Base-by-base conservation (phyloP, 2,888 invertebrate genomes). In the Cataglyphis altisquamis region DNA sequence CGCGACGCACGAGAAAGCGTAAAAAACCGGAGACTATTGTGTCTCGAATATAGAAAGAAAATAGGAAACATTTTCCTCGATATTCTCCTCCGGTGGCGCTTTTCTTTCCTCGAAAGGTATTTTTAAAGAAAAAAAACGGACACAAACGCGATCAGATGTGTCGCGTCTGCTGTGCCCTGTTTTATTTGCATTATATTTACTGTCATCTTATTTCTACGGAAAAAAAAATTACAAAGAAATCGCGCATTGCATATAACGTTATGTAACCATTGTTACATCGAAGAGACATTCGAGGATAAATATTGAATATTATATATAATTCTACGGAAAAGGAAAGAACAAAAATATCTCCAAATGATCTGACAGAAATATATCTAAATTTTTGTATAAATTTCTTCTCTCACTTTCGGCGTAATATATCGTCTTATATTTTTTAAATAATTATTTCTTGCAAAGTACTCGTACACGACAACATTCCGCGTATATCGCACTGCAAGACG, bases 31-130 rank as follows among this genome's bases (percentile, higher is more conserved):
- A 25, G 45, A 77, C 60, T 36, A 80, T 80, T 70, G 70, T 80
- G 70, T 18, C 36, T 60, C 12, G 36, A 80, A 70, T 39, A 80
- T 62, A 60, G 78, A 80, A 68, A 60, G 78, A 80, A 80, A 70
- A 80, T 80, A 70, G 32, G 48, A 78, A 70, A 70, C 78, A 60
- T 45, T 45, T 39, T 67, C 15, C 21, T 60, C 70, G 60, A 60
- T 68, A 80, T 70, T 45, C 32, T 45, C 32, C 36, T 45, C 45
- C 60, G 18, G 25, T 52, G 45, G 9, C 9, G 21, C 57, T 60
- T 78, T 60, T 62, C 15, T 9, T 25, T 25, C 21, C 21, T 45
- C 70, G 48, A 32, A 18, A 15, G n/a, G 15, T 70, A 45, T 60
- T 62, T 45, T 80, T 70, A 18, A 52, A 80, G 45, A 32, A 21